Percentiles rank a stretch among this genome's conserved stretches.
These are phyloP conservation scores for Uria lomvia DNA, from an alignment of 2,113 vertebrate species.

Conservation along the genomic window DNA sequence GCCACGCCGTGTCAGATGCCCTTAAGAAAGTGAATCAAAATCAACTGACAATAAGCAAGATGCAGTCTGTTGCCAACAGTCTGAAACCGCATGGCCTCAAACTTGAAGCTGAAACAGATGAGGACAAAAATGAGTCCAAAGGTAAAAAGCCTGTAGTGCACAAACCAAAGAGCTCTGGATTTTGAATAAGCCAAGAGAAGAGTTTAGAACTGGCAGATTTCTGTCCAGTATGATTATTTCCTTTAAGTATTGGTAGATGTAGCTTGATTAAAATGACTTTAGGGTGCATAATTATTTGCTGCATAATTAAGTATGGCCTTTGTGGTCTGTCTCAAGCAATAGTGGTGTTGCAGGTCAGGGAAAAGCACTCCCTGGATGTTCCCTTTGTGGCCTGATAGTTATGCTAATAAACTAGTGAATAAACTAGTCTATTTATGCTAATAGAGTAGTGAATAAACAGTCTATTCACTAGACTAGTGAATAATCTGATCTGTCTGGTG, in stretches of 20 bases:
- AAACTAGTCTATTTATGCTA: not conserved
- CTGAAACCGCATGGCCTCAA: conserved; percentile 13
- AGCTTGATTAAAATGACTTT: not conserved
- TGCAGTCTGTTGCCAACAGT: conserved; percentile 8
- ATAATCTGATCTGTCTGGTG: not conserved
- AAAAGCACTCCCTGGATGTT: not conserved
- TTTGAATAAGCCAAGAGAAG: not conserved
- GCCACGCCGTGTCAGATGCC: conserved; percentile 20
- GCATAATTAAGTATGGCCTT: not conserved
- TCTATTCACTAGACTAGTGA: not conserved
- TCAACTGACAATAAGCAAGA: conserved; percentile 29
- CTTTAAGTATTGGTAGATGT: not conserved
- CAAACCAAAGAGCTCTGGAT: conserved; percentile 19
- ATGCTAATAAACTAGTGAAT: not conserved
- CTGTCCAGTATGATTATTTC: not conserved
- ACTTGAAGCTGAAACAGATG: conserved; percentile 62
- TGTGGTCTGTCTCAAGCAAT: not conserved
- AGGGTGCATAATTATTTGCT: not conserved
- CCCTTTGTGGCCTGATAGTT: not conserved
- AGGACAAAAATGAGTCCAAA: conserved; percentile 33
- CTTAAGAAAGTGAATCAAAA: conserved; percentile 27
- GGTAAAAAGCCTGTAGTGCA: conserved; percentile 13
- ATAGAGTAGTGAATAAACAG: not conserved
- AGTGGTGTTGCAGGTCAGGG: not conserved
- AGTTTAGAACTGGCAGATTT: not conserved